phyloP scores from a whole-genome alignment of 1,140 invertebrate genomes.

The Neodiprion pinetum region DNA sequence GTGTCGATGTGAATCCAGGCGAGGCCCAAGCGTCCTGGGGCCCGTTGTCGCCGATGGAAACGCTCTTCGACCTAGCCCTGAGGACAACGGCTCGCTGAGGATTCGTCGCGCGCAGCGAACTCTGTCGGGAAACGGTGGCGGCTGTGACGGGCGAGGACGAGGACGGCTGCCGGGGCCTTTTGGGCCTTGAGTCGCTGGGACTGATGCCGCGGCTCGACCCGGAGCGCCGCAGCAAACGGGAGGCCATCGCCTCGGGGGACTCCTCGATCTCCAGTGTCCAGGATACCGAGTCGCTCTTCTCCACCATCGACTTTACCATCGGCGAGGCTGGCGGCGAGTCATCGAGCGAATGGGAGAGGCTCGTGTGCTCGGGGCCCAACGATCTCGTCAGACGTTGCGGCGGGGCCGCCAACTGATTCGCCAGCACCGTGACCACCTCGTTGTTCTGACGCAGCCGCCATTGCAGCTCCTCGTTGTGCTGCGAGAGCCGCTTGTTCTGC shows the following conservation, averaged over 20 bases:
- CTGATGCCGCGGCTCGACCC: slow-evolving; percentile 18
- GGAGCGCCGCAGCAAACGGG: slow-evolving; percentile 39
- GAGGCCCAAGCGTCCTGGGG: slow-evolving; percentile 39
- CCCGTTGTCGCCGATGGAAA: slow-evolving; percentile 38
- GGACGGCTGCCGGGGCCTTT: slow-evolving; percentile 6
- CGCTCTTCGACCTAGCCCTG: slow-evolving; percentile 49
- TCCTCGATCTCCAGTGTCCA: slow-evolving; percentile 84
- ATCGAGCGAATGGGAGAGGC: slow-evolving; percentile 32
- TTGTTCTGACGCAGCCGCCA: slow-evolving; percentile 84
- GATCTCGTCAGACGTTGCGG: slow-evolving; percentile 41
- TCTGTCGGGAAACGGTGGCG: slow-evolving; percentile 43
- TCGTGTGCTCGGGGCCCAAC: slow-evolving; percentile 43
- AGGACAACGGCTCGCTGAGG: slow-evolving; percentile 32
- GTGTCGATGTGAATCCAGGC: slow-evolving; percentile 42
- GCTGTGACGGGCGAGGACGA: slow-evolving; percentile 18
- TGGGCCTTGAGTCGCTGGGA: slow-evolving; percentile 8
- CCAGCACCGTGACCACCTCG: slow-evolving; percentile 66
- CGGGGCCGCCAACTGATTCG: slow-evolving; percentile 50
- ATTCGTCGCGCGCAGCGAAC: slow-evolving; percentile 45
- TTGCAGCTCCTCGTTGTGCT: slow-evolving; percentile 86
- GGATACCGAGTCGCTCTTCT: slow-evolving; percentile 83
- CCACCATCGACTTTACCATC: slow-evolving; percentile 79
- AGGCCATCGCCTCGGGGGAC: slow-evolving; percentile 63
- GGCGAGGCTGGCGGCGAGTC: slow-evolving; percentile 66
- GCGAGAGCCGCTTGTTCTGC: slow-evolving; percentile 77